Conservation (phyloP, 2,888 invertebrate genomes). For the Ferdinandea cuprea region DNA sequence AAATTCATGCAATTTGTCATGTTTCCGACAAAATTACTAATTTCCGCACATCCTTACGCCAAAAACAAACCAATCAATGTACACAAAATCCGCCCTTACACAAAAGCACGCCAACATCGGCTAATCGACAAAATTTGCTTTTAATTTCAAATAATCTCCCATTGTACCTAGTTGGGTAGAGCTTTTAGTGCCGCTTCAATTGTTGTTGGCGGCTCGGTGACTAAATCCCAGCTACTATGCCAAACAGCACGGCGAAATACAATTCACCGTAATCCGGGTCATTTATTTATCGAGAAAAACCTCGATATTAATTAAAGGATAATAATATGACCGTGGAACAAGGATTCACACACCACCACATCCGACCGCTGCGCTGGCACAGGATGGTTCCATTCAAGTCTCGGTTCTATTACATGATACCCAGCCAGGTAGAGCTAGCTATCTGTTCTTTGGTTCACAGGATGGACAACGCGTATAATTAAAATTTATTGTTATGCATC, state of each 20-base stretch:
- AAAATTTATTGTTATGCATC: constrained; percentile 45
- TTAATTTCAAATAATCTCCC: constrained; percentile 54
- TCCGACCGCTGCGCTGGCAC: not conserved
- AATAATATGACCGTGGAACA: constrained; percentile 42
- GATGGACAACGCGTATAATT: constrained; percentile 18
- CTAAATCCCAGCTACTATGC: not conserved
- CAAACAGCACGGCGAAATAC: not conserved
- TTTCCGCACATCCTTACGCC: constrained; percentile 9
- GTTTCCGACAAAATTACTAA: constrained; percentile 25
- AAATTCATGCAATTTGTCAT: constrained; percentile 31
- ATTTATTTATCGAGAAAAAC: constrained; percentile 54
- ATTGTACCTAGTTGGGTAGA: not conserved
- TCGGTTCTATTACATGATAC: not conserved
- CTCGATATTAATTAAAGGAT: constrained; percentile 66
- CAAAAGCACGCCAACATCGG: not conserved
- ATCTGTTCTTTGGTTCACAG: not conserved
- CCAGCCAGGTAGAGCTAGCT: not conserved
- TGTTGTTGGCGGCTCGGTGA: no score
- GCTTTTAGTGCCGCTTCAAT: constrained; percentile 5
- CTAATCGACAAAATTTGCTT: constrained; percentile 44
- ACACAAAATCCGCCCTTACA: not conserved
- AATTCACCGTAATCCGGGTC: constrained; percentile 32
- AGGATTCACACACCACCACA: constrained; percentile 19
- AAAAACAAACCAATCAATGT: constrained; percentile 1
- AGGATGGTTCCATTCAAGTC: not conserved